Base-by-base conservation (phyloP, 2,113 vertebrate genomes). In the Jaculus jaculus region DNA sequence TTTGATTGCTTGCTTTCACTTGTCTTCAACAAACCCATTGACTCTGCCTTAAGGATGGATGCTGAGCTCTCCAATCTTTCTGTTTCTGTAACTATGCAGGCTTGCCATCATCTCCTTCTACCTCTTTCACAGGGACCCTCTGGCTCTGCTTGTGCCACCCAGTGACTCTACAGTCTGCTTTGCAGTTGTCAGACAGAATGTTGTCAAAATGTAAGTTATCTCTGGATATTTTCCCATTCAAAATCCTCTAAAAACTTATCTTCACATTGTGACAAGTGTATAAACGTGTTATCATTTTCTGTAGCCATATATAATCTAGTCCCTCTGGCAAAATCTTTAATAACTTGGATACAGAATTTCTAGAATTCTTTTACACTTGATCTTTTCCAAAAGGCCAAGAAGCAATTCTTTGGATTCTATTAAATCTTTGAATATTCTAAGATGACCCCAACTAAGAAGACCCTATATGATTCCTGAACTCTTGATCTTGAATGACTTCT, bases 201-300 rank as follows among this genome's bases (percentile, higher is more conserved):
- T 58, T 34, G 68, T 11, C 58, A 69, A 80, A 63, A 82, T 30
- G 6, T n/a, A 66, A 87, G 3, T 84, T 63, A 71, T 1, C 78
- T 77, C 5, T 73, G 90, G 75, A 78, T 3, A 91, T 82, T 87
- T 71, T 83, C 9, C 28, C 79, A 68, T 81, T 93, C n/a, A 80
- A 37, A 91, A 42, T 42, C 3, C 21, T 54, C 42, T 73, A 69
- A 37, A 37, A 68, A 1, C 4, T 85, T 61, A 24, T 24, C 63
- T 26, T 68, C 23, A 63, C 15, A 26, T 66, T 74, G 58, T 82
- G 73, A 51, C 79, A 90, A 84, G 39, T 72, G 11, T 75, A 68
- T 61, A 89, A 91, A 37, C 68, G 7, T 17, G 34, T 83, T 34
- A 23, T 51, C 3, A 81, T 79, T 54, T 23, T 12, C 7, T 20